Evolutionary conservation across 1,140 invertebrate genomes (phyloP).

Genomic region (Reticulitermes speratus): DNA sequence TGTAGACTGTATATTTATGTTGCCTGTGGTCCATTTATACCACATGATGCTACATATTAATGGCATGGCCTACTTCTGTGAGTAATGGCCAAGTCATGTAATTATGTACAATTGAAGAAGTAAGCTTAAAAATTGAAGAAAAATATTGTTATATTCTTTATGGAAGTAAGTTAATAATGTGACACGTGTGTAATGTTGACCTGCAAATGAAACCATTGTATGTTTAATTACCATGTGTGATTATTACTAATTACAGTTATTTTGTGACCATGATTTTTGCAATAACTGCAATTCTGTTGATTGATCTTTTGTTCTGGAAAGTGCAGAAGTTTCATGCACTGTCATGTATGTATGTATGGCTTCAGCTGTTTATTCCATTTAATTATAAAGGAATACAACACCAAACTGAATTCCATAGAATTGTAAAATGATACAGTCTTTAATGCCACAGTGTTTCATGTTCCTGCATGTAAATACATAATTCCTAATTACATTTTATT

Average conservation of each 20-base stretch:
- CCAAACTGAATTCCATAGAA: too few relatives aligned
- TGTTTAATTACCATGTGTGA: neutral
- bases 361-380: neutral
- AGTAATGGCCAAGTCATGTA: neutral
- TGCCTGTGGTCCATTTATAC: neutral
- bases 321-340: neutral
- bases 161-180: neutral
- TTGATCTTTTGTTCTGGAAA: neutral
- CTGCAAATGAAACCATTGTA: neutral
- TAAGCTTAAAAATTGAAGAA: neutral
- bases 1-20: neutral
- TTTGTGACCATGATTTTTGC: neutral
- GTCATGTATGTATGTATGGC: neutral
- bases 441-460: neutral
- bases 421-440: too few relatives aligned
- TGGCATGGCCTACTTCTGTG: neutral
- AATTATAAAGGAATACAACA: too few relatives aligned
- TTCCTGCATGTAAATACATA: neutral
- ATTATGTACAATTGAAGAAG: slow-evolving; percentile 1
- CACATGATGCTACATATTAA: neutral
- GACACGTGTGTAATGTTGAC: neutral
- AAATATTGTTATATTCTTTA: neutral
- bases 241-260: neutral
- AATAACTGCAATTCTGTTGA: neutral
- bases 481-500: neutral